A percentile compares a stretch with the other conserved stretches of the same genome.
Conservation (phyloP, 2,888 invertebrate genomes). For the Calliphora vomitoria region DNA sequence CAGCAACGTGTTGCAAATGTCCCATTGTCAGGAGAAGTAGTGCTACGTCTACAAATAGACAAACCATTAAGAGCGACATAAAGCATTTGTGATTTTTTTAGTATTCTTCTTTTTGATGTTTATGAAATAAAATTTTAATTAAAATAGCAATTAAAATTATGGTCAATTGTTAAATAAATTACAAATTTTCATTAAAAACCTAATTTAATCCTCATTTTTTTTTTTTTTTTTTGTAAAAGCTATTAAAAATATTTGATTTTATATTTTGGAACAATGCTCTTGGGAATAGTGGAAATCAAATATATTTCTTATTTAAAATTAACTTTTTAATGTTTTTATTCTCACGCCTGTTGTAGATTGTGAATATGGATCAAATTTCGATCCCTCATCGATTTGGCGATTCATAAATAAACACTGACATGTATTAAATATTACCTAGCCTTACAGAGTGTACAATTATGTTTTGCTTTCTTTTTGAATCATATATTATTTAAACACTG, state of each 20-base stretch:
- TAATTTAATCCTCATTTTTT: background rate
- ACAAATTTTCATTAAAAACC: conserved; percentile 4
- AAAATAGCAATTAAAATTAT: conserved; percentile 34
- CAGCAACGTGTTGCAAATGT: conserved; percentile 56
- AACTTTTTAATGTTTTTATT: too few species aligned
- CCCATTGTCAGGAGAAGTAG: conserved; percentile 31
- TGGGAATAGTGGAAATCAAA: background rate
- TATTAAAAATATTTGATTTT: background rate
- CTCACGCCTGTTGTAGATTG: too few species aligned
- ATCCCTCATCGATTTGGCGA: too few species aligned
- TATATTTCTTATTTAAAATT: background rate
- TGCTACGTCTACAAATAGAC: background rate
- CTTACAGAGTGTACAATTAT: too few species aligned
- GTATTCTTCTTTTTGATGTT: background rate
- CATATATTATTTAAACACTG: too few species aligned
- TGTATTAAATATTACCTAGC: too few species aligned
- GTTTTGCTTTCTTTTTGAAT: too few species aligned
- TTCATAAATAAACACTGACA: too few species aligned
- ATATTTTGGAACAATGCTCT: background rate
- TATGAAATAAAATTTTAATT: conserved; percentile 35
- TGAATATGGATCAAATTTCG: too few species aligned
- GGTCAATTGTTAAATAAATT: conserved; percentile 18
- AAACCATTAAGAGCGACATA: conserved; percentile 24
- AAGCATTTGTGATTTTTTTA: background rate
- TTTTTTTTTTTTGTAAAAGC: background rate